Evolutionary conservation across 2,113 vertebrate genomes (phyloP), one percentile per base, ranked within the genome.

Genomic region (Psittacara wagleri): DNA sequence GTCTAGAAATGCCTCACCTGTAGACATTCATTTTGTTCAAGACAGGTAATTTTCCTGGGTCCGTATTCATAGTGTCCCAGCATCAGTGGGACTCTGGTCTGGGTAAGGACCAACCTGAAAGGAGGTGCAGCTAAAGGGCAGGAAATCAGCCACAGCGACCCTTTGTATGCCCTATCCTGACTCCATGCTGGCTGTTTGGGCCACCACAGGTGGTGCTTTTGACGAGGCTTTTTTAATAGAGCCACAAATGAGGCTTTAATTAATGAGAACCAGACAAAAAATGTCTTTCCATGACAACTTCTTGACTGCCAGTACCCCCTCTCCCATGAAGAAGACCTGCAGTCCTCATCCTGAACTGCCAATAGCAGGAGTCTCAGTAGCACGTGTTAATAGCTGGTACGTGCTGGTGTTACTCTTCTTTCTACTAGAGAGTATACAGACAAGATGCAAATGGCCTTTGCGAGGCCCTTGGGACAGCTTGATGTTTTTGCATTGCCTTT

Each of bases 381-480:
- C 77, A 87, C 11, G 1, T 91, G 66, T 39, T 95, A 84, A 86
- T 75, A 33, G 72, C 86, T 59, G 46, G 72, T 67, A 76, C 79
- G 54, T 28, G 79, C 54, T 86, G 3, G 9, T 35, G 20, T 81
- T 31, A 64, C 59, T 4, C 20, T 68, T 24, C 27, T 37, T 82
- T 84, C 83, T 61, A 14, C 83, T 61, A 12, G 6, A 43, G 77
- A 75, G 62, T 51, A 35, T 41, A 35, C 86, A 84, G 86, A 75
- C 66, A 82, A 93, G 90, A 89, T 87, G 74, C 86, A 87, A 86
- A 94, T 79, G 64, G 33, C 8, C 27, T 94, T 96, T 72, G 87
- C 64, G 81, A 66, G 67, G 66, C 93, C 66, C 57, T 31, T 54
- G 90, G 74, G 77, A 93, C 81, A 79, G 37, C 52, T 68, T 48